Evolutionary conservation across 2,113 vertebrate genomes (phyloP).

Genomic region (Lagopus muta): DNA sequence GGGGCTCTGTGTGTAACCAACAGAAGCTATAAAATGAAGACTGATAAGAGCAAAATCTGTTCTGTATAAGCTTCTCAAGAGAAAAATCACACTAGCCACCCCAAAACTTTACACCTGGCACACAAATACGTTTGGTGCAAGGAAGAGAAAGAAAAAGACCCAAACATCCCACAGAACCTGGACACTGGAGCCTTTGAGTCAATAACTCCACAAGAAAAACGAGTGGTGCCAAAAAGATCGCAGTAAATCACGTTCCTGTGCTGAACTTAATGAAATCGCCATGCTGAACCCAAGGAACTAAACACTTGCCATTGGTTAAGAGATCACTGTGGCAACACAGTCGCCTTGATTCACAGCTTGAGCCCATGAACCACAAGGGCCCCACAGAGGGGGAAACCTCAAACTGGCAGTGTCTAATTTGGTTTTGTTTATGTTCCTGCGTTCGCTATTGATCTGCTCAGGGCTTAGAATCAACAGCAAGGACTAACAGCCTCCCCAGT

Average conservation of each 20-base stretch:
- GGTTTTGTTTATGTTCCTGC: slow-evolving; percentile 58
- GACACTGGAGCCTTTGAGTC: neutral
- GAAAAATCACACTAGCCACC: neutral
- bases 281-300: neutral
- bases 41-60: slow-evolving; percentile 26
- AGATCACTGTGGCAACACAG: slow-evolving; percentile 51
- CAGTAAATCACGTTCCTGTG: neutral
- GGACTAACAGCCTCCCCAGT: neutral
- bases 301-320: neutral
- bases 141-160: neutral
- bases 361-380: slow-evolving; percentile 65
- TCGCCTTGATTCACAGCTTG: slow-evolving; percentile 48
- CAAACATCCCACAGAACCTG: neutral
- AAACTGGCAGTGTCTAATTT: slow-evolving; percentile 63
- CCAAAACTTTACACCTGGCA: slow-evolving; percentile 19
- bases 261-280: neutral
- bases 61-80: neutral
- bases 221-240: neutral
- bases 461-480: slow-evolving; percentile 33
- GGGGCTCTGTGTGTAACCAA: neutral
- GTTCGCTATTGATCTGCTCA: slow-evolving; percentile 37
- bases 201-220: neutral
- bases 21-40: slow-evolving; percentile 52
- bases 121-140: neutral
- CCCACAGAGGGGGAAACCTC: slow-evolving; percentile 54